Percentiles rank a stretch among this genome's conserved stretches.
These are phyloP conservation scores for Oxystoma pomonae DNA, from an alignment of 2,888 invertebrate species.

Conservation along the genomic window DNA sequence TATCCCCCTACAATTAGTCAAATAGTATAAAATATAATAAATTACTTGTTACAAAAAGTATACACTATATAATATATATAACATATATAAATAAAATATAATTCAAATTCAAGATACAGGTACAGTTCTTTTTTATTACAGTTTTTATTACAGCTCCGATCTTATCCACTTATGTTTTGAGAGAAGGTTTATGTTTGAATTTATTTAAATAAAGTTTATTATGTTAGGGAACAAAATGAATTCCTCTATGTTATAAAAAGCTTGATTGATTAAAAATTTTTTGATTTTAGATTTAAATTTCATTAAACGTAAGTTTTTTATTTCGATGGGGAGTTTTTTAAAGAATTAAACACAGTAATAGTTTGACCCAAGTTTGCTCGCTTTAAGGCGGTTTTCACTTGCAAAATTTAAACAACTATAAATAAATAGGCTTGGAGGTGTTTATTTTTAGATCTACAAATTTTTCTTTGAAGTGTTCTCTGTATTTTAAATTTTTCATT, in stretches of 20 bases:
- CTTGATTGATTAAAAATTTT: neutral
- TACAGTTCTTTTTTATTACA: no score
- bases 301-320: neutral
- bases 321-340: neutral
- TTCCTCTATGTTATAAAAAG: neutral
- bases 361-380: neutral
- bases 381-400: neutral
- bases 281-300: slow-evolving; percentile 2
- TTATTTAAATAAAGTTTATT: neutral
- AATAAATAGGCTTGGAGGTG: neutral
- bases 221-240: neutral
- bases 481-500: neutral
- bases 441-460: neutral
- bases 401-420: neutral
- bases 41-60: no score
- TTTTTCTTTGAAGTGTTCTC: neutral
- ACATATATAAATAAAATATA: no score
- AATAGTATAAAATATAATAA: no score
- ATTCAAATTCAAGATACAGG: no score
- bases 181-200: no score
- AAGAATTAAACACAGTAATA: neutral
- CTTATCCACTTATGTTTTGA: no score
- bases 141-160: no score
- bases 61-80: no score
- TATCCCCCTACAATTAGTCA: no score